Conservation (phyloP, 2,113 vertebrate genomes). For the Atractosteus spatula region DNA sequence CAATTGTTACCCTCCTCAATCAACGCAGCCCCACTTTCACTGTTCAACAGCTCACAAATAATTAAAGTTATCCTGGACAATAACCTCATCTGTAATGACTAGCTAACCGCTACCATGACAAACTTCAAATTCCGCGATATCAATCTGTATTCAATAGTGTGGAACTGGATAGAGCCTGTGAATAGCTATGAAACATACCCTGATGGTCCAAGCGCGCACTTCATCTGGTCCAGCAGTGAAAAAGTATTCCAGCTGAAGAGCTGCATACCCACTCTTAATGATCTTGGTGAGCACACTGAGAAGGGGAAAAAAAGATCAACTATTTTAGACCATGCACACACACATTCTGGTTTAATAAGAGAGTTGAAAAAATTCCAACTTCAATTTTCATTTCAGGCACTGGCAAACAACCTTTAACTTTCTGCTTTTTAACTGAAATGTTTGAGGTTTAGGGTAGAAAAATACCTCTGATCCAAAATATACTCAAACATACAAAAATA, state of each 20-base stretch:
- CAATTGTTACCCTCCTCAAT: slow-evolving; percentile 99
- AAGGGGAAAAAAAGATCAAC: slow-evolving; percentile 38
- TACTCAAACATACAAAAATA: neutral
- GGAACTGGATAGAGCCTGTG: slow-evolving; percentile 81
- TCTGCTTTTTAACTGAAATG: neutral
- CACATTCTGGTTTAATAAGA: no score
- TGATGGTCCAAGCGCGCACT: slow-evolving; percentile 97
- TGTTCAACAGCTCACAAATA: slow-evolving; percentile 98
- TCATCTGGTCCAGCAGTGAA: slow-evolving; percentile 98
- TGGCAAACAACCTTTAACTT: neutral
- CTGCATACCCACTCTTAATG: slow-evolving; percentile 94
- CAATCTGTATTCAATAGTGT: slow-evolving; percentile 90
- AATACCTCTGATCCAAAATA: neutral
- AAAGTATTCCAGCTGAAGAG: slow-evolving; percentile 98
- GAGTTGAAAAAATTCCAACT: no score
- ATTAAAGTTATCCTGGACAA: slow-evolving; percentile 98
- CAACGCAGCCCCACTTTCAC: slow-evolving; percentile 98
- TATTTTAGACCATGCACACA: neutral
- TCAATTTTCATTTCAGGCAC: neutral
- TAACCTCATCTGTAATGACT: slow-evolving; percentile 95
- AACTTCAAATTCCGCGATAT: slow-evolving; percentile 96
- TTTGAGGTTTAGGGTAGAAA: neutral
- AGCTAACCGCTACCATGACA: slow-evolving; percentile 95
- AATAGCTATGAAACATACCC: slow-evolving; percentile 82
- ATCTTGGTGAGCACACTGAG: slow-evolving; percentile 94